Evolutionary conservation across 2,797 vertebrate species (phyloP), one percentile per base, ranked within the genome.

Genomic region (Catharus ustulatus): DNA sequence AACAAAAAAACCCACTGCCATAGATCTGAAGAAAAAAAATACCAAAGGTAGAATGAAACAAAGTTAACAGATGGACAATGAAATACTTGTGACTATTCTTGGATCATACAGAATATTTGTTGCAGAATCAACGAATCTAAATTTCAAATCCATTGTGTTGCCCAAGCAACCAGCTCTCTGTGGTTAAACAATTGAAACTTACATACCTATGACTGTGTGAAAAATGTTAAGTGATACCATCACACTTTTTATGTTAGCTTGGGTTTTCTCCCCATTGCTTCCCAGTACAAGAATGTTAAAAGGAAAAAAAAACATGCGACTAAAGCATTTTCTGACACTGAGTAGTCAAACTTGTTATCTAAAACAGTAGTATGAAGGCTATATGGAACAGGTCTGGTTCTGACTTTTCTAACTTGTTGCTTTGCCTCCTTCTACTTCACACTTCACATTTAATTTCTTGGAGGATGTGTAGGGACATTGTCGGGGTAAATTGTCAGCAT

Each of bases 51-150:
- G 11, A 12, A 82, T 27, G 34, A 83, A 87, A 90, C 32, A 48
- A 86, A 61, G 10, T 77, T 78, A 94, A 51, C 68, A 72, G 62
- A 90, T 54, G 51, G n/a, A 62, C 43, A 75, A 6, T 29, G 32
- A 76, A 89, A 73, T 79, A 80, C 18, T 46, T 75, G 45, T 13
- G 27, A 64, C 51, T 90, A n/a, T 71, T 87, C 52, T 49, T 81
- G 40, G 67, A 62, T 63, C 66, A 43, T 29, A 30, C 7, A 58
- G 36, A 64, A 24, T 38, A 80, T 64, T 74, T 87, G 29, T 61
- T 84, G 49, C 36, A 90, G 81, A 95, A 91, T 78, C 24, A 89
- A 85, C 46, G 22, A 87, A 87, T 48, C 30, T 80, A 68, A 91
- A 85, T 91, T 89, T 87, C 22, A 77, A 85, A 90, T 59, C 29